A percentile compares a stretch with the other conserved stretches of the same genome.
phyloP scores from a whole-genome alignment of 2,113 vertebrate genomes.

The Cyrtonyx montezumae region DNA sequence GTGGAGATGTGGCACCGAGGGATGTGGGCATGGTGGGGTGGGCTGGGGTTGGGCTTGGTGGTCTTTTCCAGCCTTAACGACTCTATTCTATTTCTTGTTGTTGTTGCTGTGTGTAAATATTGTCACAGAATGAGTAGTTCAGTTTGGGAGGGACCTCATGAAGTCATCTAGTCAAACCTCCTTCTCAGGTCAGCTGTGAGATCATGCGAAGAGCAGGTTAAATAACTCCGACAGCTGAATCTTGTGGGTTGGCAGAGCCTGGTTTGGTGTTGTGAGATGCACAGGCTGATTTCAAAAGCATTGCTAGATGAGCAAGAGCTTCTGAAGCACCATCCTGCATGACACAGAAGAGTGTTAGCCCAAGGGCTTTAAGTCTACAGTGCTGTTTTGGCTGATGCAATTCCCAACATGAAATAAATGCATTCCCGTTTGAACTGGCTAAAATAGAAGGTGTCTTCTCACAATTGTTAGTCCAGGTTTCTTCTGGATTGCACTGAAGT shows the following conservation, averaged over 20 bases:
- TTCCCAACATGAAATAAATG: background rate
- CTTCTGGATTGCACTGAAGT: background rate
- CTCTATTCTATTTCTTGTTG: no score
- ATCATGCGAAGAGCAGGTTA: background rate
- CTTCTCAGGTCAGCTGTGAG: background rate
- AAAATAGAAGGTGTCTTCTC: background rate
- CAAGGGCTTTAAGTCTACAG: background rate
- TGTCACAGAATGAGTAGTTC: background rate
- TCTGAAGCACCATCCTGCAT: background rate
- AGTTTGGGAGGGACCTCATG: background rate
- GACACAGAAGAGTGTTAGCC: background rate
- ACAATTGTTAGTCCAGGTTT: background rate
- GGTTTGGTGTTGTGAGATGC: background rate
- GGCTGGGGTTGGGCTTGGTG: no score
- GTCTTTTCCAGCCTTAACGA: no score
- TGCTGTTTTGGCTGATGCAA: background rate
- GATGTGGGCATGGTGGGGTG: no score
- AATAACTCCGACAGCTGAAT: background rate
- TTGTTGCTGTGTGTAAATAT: background rate
- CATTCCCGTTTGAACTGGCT: background rate
- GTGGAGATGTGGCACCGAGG: no score
- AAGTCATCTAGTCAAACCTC: background rate
- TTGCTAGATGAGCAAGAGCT: background rate
- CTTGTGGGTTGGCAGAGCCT: background rate
- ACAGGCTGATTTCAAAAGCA: background rate